These are phyloP conservation scores for Drosophila merina DNA, from an alignment of 2,888 invertebrate genomes.

Conservation along the genomic window DNA sequence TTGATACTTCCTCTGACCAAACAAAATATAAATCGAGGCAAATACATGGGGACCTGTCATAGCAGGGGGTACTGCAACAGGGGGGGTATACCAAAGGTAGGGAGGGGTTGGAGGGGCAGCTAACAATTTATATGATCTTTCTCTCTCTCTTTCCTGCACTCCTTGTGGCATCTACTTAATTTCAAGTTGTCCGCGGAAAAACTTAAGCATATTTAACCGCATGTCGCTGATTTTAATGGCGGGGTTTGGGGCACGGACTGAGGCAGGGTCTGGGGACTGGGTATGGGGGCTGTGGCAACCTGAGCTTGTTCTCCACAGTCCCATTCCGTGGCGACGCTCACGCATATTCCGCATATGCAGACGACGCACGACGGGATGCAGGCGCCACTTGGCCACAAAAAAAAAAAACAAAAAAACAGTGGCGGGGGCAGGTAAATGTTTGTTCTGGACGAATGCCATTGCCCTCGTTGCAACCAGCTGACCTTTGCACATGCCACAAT, in stretches of 20 bases:
- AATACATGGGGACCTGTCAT: conserved; percentile 46
- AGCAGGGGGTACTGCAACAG: neutral
- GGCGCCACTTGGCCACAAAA: conserved; percentile 81
- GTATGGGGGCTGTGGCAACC: neutral
- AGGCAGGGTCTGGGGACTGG: too few relatives aligned
- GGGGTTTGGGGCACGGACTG: conserved; percentile 12
- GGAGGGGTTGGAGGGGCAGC: neutral
- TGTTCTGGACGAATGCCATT: conserved; percentile 50
- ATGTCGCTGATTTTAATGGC: conserved; percentile 74
- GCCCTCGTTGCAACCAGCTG: conserved; percentile 71
- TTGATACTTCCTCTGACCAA: conserved; percentile 80
- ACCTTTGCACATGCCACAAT: conserved; percentile 76
- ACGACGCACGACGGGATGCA: conserved; percentile 84
- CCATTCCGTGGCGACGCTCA: conserved; percentile 67
- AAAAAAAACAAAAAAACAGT: conserved; percentile 7
- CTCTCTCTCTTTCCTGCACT: conserved; percentile 21
- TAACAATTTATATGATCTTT: conserved; percentile 56
- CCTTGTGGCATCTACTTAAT: conserved; percentile 75
- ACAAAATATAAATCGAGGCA: conserved; percentile 81
- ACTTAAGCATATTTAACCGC: conserved; percentile 76
- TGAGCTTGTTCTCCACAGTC: conserved; percentile 47
- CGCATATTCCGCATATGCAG: conserved; percentile 83
- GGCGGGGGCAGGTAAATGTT: conserved; percentile 55
- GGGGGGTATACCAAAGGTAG: too few relatives aligned
- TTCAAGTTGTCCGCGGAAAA: conserved; percentile 73